A percentile compares a stretch with the other conserved stretches of the same genome.
Evolutionary conservation across 2,888 invertebrate genomes (phyloP).

Genomic region (Cephus rjabovi): DNA sequence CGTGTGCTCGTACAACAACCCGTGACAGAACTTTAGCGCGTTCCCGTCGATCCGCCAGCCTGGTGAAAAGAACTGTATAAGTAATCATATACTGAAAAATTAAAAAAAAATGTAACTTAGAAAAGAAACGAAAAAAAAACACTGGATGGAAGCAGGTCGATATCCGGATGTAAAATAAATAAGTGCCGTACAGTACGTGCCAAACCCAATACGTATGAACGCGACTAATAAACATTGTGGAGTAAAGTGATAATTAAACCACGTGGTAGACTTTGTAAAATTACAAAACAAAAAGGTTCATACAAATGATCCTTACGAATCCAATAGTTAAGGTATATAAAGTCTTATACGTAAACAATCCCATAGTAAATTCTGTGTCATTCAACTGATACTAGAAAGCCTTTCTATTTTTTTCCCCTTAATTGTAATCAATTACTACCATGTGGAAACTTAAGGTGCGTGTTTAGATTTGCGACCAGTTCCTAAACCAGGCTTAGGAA

Average conservation of each 20-base stretch:
- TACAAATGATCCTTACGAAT: neutral
- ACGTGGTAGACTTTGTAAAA: neutral
- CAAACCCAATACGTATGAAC: neutral
- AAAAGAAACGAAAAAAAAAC: neutral
- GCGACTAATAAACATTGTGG: neutral
- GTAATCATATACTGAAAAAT: neutral
- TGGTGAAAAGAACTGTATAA: neutral
- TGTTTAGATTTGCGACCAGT: neutral
- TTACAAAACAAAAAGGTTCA: neutral
- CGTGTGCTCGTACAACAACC: constrained; percentile 37
- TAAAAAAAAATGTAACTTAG: neutral
- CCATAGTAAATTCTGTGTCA: neutral
- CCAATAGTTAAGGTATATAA: neutral
- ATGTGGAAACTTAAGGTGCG: neutral
- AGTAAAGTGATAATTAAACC: neutral
- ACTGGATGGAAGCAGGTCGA: neutral
- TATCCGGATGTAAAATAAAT: neutral
- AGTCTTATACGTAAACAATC: neutral
- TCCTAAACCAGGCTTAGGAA: neutral
- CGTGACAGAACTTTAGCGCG: neutral
- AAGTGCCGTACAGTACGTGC: neutral
- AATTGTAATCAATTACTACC: neutral
- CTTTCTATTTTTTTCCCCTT: neutral
- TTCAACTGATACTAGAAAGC: neutral
- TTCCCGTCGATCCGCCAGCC: neutral